Percentiles rank a stretch among this genome's conserved stretches.
Evolutionary conservation across 2,797 vertebrate genomes (phyloP).

Genomic region (Pseudochirops corinnae): DNA sequence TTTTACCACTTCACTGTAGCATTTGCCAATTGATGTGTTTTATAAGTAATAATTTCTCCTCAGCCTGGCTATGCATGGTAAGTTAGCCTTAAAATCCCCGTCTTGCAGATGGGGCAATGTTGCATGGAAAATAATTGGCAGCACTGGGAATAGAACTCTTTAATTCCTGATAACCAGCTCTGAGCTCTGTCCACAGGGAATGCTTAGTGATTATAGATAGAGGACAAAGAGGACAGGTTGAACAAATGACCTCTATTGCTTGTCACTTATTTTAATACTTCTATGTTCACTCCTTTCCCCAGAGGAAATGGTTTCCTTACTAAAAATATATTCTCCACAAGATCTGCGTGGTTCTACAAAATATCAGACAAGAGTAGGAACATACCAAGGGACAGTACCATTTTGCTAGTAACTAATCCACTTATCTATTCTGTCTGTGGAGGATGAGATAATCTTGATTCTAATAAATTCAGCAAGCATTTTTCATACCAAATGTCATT

Average conservation of each 20-base stretch:
- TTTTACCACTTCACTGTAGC: slow-evolving; percentile 22
- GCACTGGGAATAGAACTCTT: slow-evolving; percentile 14
- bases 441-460: slow-evolving; percentile 24
- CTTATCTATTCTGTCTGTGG: slow-evolving; percentile 48
- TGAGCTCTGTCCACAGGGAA: background rate
- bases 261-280: slow-evolving; percentile 43
- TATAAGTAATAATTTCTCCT: slow-evolving; percentile 12
- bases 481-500: background rate
- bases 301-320: slow-evolving; percentile 56
- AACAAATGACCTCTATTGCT: slow-evolving; percentile 40
- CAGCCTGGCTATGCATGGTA: background rate
- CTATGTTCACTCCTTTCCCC: slow-evolving; percentile 35
- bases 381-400: background rate
- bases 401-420: slow-evolving; percentile 39
- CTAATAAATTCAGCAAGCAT: background rate
- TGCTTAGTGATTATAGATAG: slow-evolving; percentile 14
- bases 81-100: slow-evolving; percentile 31
- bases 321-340: slow-evolving; percentile 63
- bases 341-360: slow-evolving; percentile 41
- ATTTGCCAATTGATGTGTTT: background rate
- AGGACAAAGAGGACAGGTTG: slow-evolving; percentile 42
- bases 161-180: background rate
- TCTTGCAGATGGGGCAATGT: slow-evolving; percentile 11
- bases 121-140: slow-evolving; percentile 14
- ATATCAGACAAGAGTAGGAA: slow-evolving; percentile 44